Evolutionary conservation across 2,797 vertebrate genomes (phyloP), one percentile per base, ranked within the genome.

Genomic region (Argentina silus): DNA sequence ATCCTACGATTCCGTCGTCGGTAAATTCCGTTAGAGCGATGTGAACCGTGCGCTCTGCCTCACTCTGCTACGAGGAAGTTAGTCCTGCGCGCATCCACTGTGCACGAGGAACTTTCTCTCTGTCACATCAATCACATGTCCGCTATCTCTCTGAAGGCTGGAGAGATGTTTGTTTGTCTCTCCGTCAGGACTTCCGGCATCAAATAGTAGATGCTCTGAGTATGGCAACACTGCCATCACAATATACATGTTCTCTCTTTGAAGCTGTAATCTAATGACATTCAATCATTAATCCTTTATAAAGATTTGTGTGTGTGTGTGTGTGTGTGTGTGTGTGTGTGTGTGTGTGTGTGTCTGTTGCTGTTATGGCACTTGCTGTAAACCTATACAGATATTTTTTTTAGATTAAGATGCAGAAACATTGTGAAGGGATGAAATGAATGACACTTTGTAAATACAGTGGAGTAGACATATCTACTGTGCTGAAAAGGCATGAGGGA

Each of bases 31-130:
- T 27, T 27, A 23, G 21, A 27, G 6, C 6, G 17, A 36, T 11
- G 10, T 61, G 59, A 48, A 70, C 74, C 43, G 65, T 14, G 76
- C 66, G 7, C 4, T 84, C 69, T 85, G 27, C 4, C 27, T 36
- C 27, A 78, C 43, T 57, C 9, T 43, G 3, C 45, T 0, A 88
- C 51, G 70, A 89, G 89, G 88, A 90, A 90, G 86, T 88, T 73
- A 23, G 74, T 61, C 1, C 57, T n/a, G n/a, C 65, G 50, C 44
- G 67, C 72, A 61, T 78, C 74, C 48, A 36, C 48, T 45, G 6
- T 6, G 10, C 69, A 89, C 81, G 85, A 84, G 86, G 88, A 90
- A 89, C 81, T 7, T 27, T 65, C 60, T 3, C n/a, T 48, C 59
- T 56, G 53, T 27, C 56, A 15, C 61, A 19, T 70, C 73, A 67